Conservation (phyloP, 2,888 invertebrate species). For the Synanthedon andrenaeformis region DNA sequence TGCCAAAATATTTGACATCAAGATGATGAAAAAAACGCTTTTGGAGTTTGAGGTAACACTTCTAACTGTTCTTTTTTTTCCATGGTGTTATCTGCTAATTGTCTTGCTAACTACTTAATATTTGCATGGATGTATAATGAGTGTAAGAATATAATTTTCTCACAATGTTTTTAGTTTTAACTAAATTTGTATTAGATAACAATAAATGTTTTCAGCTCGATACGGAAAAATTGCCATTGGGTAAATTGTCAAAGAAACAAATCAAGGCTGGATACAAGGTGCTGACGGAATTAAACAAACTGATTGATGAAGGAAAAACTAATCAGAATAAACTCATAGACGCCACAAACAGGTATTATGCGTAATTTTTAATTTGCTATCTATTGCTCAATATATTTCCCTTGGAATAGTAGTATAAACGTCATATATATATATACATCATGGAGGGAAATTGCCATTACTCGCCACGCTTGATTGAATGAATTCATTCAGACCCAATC, state of each 20-base stretch:
- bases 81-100: background rate
- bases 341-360: constrained; percentile 78
- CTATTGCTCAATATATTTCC: background rate
- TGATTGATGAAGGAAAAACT: constrained; percentile 61
- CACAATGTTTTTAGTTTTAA: no score
- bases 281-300: constrained; percentile 75
- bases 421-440: no score
- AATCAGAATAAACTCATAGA: constrained; percentile 76
- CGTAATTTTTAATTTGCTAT: background rate
- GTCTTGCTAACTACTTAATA: no score
- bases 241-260: constrained; percentile 92
- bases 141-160: no score
- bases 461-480: no score
- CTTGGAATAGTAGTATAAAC: no score
- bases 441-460: no score
- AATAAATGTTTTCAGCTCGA: constrained; percentile 72
- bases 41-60: constrained; percentile 85
- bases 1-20: constrained; percentile 88
- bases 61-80: background rate
- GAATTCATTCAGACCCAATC: no score
- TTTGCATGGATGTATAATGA: no score
- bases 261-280: constrained; percentile 88
- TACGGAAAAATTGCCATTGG: constrained; percentile 97
- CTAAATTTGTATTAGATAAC: no score
- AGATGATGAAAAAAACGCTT: constrained; percentile 92